Percentiles rank a stretch among this genome's conserved stretches.
These are phyloP conservation scores for Eospalax fontanierii DNA, from an alignment of 2,797 vertebrate species.

Conservation along the genomic window DNA sequence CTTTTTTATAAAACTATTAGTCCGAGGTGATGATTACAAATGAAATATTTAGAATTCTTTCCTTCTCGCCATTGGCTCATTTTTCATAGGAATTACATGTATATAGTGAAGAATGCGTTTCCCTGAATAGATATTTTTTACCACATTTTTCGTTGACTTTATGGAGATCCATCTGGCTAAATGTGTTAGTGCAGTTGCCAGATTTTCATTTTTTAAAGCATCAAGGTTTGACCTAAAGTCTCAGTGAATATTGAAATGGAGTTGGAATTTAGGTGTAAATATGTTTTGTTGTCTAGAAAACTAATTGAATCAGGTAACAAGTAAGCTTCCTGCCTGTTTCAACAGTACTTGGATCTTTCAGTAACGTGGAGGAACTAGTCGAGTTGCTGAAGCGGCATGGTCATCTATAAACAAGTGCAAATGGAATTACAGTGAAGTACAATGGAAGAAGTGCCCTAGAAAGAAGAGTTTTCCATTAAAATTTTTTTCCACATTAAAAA, in stretches of 20 bases:
- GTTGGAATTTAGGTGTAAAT: background rate
- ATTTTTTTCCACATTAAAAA: constrained; percentile 18
- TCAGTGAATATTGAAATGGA: constrained; percentile 61
- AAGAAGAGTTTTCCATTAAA: constrained; percentile 8
- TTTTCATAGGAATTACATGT: constrained; percentile 75
- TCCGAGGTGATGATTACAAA: constrained; percentile 74
- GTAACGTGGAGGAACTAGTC: background rate
- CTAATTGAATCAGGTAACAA: background rate
- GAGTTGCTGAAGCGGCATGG: background rate
- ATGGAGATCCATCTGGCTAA: constrained; percentile 69
- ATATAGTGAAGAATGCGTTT: constrained; percentile 54
- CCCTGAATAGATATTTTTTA: constrained; percentile 66
- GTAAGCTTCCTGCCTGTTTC: background rate
- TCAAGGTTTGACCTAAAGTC: constrained; percentile 56
- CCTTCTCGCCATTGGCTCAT: constrained; percentile 68
- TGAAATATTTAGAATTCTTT: constrained; percentile 76
- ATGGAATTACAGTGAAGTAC: background rate
- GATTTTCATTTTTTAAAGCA: constrained; percentile 44
- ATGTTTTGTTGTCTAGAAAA: background rate
- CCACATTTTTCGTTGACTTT: constrained; percentile 72
- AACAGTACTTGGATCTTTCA: background rate
- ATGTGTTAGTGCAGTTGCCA: constrained; percentile 59
- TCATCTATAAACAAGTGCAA: constrained; percentile 9
- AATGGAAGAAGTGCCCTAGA: background rate
- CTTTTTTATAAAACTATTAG: constrained; percentile 74